Evolutionary conservation across 2,113 vertebrate genomes (phyloP), one percentile per base, ranked within the genome.

Genomic region (Embiotoca jacksoni): DNA sequence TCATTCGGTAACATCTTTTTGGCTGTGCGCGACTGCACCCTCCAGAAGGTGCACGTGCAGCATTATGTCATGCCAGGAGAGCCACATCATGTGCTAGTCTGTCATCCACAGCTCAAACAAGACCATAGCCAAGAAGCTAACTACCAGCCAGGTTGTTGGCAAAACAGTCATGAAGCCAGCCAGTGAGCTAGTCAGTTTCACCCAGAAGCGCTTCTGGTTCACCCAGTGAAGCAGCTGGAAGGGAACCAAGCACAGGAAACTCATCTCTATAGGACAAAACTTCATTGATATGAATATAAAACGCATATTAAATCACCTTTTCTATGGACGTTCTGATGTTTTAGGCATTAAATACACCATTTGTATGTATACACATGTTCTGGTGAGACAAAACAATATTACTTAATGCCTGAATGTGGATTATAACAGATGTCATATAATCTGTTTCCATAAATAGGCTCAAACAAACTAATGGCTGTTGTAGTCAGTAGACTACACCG

Each of bases 1-100:
- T 49, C 73, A 67, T 82, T 56, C 75, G 83, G 81, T 81, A 82
- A 86, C 82, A 83, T 87, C 65, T 86, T 82, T 84, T 83, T 84
- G 86, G 71, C 84, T 63, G 36, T 50, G 52, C 82, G 49, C 32
- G 49, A 41, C 60, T 88, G 46, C 82, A 68, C 35, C 64, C 56
- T 82, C 72, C 87, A 91, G 84, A 91, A 84, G 84, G 86, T 82
- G 78, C 72, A 76, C 50, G 58, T 72, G 66, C 49, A 71, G 39
- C 57, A 37, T n/a, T 55, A 55, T 57, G 56, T 77, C 55, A 32
- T 46, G 72, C 72, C 30, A 39, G 41, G 35, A 44, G 41, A 83
- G 56, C 64, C 31, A 13, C 70, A 68, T 39, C 56, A 47, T 67
- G 50, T 3, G 5, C 16, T 0, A 72, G 60, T 66, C 71, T 57